Base-by-base conservation (phyloP, 2,797 vertebrate species). In the Mionectes olivaceus region DNA sequence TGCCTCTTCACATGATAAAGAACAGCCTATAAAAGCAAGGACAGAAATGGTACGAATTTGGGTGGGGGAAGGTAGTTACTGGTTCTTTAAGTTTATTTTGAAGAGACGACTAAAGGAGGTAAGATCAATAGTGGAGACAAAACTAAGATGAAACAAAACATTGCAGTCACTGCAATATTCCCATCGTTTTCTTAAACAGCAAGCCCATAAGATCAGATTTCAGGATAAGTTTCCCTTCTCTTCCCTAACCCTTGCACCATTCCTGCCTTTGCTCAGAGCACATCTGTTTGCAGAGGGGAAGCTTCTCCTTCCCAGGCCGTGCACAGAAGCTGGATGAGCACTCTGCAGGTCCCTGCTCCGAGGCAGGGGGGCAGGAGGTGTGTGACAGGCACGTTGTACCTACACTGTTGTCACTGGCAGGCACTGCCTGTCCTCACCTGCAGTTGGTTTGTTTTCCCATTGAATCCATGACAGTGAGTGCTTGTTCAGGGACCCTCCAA, bases 341-440 rank as follows among this genome's bases (percentile, higher is more conserved):
- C 0, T 1, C 35, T 78, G 28, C 35, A 0, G 1, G 23, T 41
- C 11, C 13, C 81, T 53, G 47, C 11, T 25, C 25, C 2, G 0
- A 5, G 44, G 61, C 55, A 16, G 39, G 9, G 47, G 10, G 0
- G 2, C 41, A 27, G 59, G 33, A 61, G 46, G 18, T 7, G 3
- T 7, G 19, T 9, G 32, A 5, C 13, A 6, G 68, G 27, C 2
- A 3, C 3, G 18, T 32, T 56, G 27, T 46, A 19, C 0, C 0
- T 7, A 7, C 21, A 4, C 69, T 13, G 0, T 2, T 35, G 67
- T 25, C 83, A 5, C 52, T 49, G 39, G 56, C 43, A 30, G 57
- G 19, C 15, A 1, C 23, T 52, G 55, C 63, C 18, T 5, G 3
- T 19, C 52, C 57, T 82, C 65, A 39, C 73, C 55, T 76, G 52